Percentiles rank a stretch among this genome's conserved stretches.
These are phyloP conservation scores for Poecilia velifera DNA, from an alignment of 2,797 vertebrate species.

Conservation along the genomic window DNA sequence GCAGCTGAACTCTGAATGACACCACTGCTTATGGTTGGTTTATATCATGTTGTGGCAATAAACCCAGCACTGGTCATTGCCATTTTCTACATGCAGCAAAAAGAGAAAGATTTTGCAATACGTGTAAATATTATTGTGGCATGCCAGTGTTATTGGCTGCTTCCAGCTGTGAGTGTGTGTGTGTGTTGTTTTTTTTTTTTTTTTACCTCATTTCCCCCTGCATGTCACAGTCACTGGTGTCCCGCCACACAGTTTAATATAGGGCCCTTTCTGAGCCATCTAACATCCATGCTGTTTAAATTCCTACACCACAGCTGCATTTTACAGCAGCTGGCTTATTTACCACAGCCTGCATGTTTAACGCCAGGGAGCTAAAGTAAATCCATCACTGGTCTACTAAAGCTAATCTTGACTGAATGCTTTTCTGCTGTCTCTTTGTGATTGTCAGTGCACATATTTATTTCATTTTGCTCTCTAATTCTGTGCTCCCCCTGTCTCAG, in stretches of 20 bases:
- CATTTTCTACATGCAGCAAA: constrained; percentile 29
- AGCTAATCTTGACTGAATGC: constrained; percentile 48
- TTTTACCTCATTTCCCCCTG: constrained; percentile 16
- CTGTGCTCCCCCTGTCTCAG: constrained; percentile 5
- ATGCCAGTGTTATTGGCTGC: constrained; percentile 21
- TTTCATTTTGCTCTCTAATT: constrained; percentile 36
- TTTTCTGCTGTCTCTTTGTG: constrained; percentile 23
- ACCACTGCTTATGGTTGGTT: constrained; percentile 53
- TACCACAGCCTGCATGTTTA: constrained; percentile 49
- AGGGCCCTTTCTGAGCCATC: constrained; percentile 20
- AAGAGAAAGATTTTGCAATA: constrained; percentile 47
- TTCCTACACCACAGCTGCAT: constrained; percentile 35
- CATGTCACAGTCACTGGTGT: constrained; percentile 19
- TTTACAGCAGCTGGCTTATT: constrained; percentile 50
- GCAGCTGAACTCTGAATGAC: constrained; percentile 67
- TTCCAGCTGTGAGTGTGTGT: constrained; percentile 30
- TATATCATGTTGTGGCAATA: constrained; percentile 51
- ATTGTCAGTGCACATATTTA: constrained; percentile 24
- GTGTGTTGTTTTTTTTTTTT: not conserved
- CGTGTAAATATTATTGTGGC: constrained; percentile 55
- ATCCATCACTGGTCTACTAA: constrained; percentile 53
- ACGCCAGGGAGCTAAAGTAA: constrained; percentile 50
- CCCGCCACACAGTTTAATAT: constrained; percentile 19
- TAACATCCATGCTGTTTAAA: constrained; percentile 35
- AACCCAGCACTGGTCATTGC: constrained; percentile 42